phyloP scores from a whole-genome alignment of 92 coral and sea anemone species.

The Phenganax subtilis region DNA sequence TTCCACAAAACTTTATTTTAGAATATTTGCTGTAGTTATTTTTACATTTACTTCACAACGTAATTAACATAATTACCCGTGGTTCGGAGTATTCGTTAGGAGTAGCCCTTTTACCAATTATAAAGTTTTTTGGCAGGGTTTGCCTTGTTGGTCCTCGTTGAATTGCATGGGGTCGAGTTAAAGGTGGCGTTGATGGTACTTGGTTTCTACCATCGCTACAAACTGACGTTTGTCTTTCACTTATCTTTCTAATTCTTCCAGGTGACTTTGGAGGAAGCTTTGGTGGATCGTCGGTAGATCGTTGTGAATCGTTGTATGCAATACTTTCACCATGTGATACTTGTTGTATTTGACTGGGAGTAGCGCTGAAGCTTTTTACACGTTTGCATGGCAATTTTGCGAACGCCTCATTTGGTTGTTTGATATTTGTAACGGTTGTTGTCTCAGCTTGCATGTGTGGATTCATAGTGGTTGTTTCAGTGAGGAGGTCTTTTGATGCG shows the following conservation, averaged over 20 bases:
- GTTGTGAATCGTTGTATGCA: background rate
- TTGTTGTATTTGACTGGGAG: too few species aligned
- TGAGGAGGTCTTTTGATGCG: too few species aligned
- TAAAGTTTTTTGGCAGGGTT: background rate
- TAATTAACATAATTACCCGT: background rate
- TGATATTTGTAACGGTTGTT: too few species aligned
- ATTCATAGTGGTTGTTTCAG: too few species aligned
- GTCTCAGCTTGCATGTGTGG: too few species aligned
- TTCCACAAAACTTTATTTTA: too few species aligned
- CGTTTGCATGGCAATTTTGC: too few species aligned
- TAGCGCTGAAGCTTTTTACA: too few species aligned
- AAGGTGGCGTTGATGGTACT: background rate
- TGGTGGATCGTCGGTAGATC: background rate
- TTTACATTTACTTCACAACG: too few species aligned
- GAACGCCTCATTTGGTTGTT: too few species aligned
- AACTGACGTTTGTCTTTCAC: background rate
- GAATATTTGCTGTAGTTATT: too few species aligned
- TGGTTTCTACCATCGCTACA: background rate
- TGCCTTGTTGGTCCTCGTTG: background rate
- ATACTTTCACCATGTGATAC: background rate
- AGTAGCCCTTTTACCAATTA: background rate
- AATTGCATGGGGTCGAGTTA: background rate
- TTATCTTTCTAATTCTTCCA: background rate
- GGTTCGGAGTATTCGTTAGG: background rate
- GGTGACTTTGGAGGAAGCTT: slow-evolving; percentile 9